phyloP scores from a whole-genome alignment of 1,140 invertebrate genomes.

The Chymomyza costata region DNA sequence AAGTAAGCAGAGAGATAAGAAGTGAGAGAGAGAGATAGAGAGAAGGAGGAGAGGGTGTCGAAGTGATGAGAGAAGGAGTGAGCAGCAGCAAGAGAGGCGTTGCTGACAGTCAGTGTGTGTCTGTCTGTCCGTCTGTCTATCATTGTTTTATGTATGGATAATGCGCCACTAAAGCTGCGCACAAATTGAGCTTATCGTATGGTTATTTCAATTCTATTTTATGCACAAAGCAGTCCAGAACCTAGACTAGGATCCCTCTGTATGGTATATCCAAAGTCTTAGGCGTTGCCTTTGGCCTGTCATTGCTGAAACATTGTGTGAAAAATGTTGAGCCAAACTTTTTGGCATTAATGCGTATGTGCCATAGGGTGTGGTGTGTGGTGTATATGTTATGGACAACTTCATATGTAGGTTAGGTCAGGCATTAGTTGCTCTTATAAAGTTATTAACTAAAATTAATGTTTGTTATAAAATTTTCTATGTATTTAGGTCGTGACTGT shows the following conservation, averaged over 20 bases:
- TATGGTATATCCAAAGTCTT: conserved; percentile 24
- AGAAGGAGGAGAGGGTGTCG: no score
- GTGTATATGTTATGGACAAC: conserved; percentile 26
- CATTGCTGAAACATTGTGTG: conserved; percentile 59
- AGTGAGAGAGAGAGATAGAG: no score
- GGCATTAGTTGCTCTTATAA: conserved; percentile 58
- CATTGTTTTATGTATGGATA: conserved; percentile 69
- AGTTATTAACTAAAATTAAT: conserved; percentile 73
- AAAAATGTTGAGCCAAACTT: conserved; percentile 61
- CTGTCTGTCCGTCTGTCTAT: no score
- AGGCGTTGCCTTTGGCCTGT: conserved; percentile 9
- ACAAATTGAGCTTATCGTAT: conserved; percentile 73
- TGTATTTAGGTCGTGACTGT: conserved; percentile 60
- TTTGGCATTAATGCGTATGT: conserved; percentile 29
- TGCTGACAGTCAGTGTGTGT: no score
- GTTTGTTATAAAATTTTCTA: conserved; percentile 61
- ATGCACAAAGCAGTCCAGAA: conserved; percentile 40
- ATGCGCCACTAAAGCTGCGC: conserved; percentile 69
- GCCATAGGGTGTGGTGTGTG: no score
- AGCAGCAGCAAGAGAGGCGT: conserved; percentile 23
- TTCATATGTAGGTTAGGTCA: conserved; percentile 23
- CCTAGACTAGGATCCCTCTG: conserved; percentile 2
- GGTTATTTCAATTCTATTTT: conserved; percentile 73
- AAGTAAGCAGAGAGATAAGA: conserved; percentile 34
- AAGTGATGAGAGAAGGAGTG: no score